A percentile compares a stretch with the other conserved stretches of the same genome.
Evolutionary conservation across 2,113 vertebrate species (phyloP).

Genomic region (Mustela lutreola): DNA sequence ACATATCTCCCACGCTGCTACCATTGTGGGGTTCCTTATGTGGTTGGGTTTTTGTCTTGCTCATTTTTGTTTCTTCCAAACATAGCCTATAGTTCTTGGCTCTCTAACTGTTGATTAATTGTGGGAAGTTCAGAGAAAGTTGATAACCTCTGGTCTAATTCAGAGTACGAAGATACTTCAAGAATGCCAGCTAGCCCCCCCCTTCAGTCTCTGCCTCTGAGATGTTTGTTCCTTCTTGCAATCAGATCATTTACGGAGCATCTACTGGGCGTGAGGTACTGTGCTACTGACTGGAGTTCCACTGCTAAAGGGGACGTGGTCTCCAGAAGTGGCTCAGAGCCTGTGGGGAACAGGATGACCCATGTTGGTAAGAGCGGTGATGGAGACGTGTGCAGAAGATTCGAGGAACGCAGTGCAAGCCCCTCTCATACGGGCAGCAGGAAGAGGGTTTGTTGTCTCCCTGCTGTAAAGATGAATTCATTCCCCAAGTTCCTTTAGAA

Average conservation of each 20-base stretch:
- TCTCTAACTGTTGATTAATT: background rate
- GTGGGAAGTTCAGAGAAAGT: background rate
- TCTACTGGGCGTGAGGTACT: background rate
- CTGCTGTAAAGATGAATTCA: background rate
- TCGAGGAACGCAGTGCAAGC: background rate
- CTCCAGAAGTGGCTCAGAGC: background rate
- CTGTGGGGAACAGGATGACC: background rate
- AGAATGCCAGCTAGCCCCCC: background rate
- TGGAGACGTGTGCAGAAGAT: background rate
- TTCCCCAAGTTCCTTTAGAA: constrained; percentile 58
- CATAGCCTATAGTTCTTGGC: background rate
- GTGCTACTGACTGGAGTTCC: too few species aligned
- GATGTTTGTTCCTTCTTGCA: background rate
- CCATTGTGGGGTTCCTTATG: background rate
- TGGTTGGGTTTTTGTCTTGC: background rate
- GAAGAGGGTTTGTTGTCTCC: background rate
- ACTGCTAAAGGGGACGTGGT: background rate
- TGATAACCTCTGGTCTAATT: background rate
- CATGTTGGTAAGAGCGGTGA: rapidly evolving
- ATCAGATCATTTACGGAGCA: background rate
- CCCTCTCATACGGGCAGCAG: rapidly evolving
- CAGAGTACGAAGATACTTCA: background rate
- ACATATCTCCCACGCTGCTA: background rate
- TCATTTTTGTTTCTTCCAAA: background rate
- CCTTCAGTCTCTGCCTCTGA: background rate